Conservation (phyloP, 2,888 invertebrate species). For the Ormyrus rosae region DNA sequence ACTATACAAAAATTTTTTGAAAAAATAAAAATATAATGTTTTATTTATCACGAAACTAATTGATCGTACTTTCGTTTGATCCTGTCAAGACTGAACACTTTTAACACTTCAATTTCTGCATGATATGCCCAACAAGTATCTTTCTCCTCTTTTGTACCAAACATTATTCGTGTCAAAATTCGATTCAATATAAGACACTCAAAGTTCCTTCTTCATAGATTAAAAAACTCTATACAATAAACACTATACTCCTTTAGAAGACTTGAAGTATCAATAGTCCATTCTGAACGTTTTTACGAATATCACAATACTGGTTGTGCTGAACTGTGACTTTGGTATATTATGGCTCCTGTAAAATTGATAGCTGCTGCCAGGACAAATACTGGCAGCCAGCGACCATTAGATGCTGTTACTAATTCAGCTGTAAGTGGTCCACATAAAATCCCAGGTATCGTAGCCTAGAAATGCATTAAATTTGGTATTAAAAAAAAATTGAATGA, state of each 20-base stretch:
- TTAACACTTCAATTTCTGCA: slow-evolving; percentile 34
- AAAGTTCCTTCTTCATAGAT: slow-evolving; percentile 17
- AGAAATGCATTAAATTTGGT: slow-evolving; percentile 43
- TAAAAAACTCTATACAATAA: slow-evolving; percentile 34
- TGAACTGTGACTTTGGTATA: slow-evolving; percentile 85
- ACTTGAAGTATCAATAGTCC: slow-evolving; percentile 31
- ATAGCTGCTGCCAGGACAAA: slow-evolving; percentile 84
- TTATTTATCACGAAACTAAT: slow-evolving; percentile 39
- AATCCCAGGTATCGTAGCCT: slow-evolving; percentile 86
- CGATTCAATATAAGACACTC: slow-evolving; percentile 43
- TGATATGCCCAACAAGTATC: slow-evolving; percentile 51
- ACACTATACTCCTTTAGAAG: slow-evolving; percentile 30
- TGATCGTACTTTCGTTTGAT: slow-evolving; percentile 35
- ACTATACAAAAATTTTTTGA: slow-evolving; percentile 46
- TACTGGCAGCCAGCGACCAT: slow-evolving; percentile 86
- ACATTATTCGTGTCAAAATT: slow-evolving; percentile 41
- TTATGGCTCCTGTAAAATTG: slow-evolving; percentile 84
- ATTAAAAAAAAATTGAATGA: neutral
- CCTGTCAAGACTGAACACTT: slow-evolving; percentile 41
- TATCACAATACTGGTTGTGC: slow-evolving; percentile 81
- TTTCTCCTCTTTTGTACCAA: slow-evolving; percentile 35
- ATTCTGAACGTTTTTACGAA: slow-evolving; percentile 43
- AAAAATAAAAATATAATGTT: slow-evolving; percentile 50
- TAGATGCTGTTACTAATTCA: slow-evolving; percentile 82
- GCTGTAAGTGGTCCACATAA: slow-evolving; percentile 87